A percentile compares a stretch with the other conserved stretches of the same genome.
Conservation (phyloP, 2,888 invertebrate genomes). For the Leucoma salicis region DNA sequence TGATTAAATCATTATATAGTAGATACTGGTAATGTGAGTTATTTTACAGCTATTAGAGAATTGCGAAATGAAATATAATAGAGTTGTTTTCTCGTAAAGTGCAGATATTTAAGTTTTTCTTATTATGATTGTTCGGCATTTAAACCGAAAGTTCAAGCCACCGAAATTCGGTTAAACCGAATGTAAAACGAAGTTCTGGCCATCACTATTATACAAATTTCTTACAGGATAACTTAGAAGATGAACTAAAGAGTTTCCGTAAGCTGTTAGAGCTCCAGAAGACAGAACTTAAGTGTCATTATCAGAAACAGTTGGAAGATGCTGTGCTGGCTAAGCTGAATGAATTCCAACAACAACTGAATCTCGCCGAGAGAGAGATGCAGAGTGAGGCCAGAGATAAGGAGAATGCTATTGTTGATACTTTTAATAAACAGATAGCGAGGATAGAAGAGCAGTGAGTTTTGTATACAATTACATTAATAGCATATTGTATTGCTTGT, state of each 20-base stretch:
- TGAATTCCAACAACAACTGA: constrained; percentile 88
- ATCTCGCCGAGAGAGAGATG: constrained; percentile 85
- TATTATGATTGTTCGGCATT: too few relatives aligned
- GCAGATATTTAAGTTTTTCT: too few relatives aligned
- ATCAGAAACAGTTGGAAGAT: constrained; percentile 90
- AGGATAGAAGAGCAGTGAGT: constrained; percentile 83
- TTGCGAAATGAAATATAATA: too few relatives aligned
- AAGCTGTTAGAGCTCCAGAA: constrained; percentile 84
- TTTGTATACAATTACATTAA: neutral
- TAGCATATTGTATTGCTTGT: too few relatives aligned
- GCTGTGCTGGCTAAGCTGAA: constrained; percentile 88
- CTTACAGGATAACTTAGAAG: constrained; percentile 73
- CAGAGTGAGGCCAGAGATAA: constrained; percentile 84
- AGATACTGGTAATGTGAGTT: too few relatives aligned
- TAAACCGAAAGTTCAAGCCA: too few relatives aligned
- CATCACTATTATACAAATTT: too few relatives aligned
- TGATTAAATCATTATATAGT: too few relatives aligned
- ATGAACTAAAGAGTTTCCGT: constrained; percentile 75
- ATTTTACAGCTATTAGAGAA: too few relatives aligned
- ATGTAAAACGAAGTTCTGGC: too few relatives aligned
- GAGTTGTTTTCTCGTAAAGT: too few relatives aligned
- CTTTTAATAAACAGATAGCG: constrained; percentile 87
- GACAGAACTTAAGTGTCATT: constrained; percentile 86
- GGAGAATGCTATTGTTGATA: constrained; percentile 85
- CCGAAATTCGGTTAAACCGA: too few relatives aligned